Conservation (phyloP, 2,113 vertebrate genomes). For the Toxotes jaculatrix region DNA sequence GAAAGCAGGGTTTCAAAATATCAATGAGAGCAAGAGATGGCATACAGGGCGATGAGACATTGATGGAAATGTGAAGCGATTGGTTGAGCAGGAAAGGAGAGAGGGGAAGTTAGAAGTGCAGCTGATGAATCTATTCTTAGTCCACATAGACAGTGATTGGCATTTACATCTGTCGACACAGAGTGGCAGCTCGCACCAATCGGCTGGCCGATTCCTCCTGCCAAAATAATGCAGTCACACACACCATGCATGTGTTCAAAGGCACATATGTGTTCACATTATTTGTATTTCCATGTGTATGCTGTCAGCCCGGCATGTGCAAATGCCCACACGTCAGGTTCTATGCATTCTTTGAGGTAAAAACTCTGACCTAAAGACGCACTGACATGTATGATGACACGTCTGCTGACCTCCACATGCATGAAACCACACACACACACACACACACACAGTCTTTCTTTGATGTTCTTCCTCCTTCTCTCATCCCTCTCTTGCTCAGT, state of each 20-base stretch:
- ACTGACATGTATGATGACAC: not conserved
- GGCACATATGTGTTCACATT: not conserved
- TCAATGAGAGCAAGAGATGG: not conserved
- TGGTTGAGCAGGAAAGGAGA: not conserved
- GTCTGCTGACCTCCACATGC: no score
- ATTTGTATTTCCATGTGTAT: not conserved
- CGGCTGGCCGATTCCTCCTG: not conserved
- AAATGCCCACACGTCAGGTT: not conserved
- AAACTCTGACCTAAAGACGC: not conserved
- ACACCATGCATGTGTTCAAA: not conserved
- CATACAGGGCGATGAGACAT: not conserved
- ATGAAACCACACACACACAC: not conserved
- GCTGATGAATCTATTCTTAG: constrained; percentile 5
- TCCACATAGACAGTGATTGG: not conserved
- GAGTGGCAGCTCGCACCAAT: not conserved
- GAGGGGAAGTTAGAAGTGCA: not conserved
- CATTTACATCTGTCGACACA: not conserved
- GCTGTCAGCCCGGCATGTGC: not conserved
- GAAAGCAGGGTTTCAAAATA: not conserved
- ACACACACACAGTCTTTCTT: not conserved
- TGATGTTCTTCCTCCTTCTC: not conserved
- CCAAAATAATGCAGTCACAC: not conserved
- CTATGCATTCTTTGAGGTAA: not conserved
- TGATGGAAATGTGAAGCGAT: constrained; percentile 1
- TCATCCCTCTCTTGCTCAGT: not conserved